Percentiles rank a stretch among this genome's conserved stretches.
phyloP scores from a whole-genome alignment of 23 tunicate genomes.

The Styela plicata region DNA sequence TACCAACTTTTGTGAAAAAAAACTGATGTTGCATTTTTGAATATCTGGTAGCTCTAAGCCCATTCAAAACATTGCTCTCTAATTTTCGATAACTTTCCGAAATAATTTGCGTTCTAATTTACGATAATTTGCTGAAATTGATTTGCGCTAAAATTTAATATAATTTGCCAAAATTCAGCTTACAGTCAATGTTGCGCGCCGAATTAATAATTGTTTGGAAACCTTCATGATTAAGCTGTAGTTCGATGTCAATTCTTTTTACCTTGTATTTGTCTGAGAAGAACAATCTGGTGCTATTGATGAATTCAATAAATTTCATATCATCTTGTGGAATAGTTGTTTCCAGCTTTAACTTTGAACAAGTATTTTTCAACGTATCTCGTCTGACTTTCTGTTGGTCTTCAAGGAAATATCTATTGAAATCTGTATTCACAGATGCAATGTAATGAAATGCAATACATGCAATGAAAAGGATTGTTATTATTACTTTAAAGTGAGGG shows the following conservation, averaged over 20 bases:
- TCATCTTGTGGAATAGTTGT: conserved; percentile 4
- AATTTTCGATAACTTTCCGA: no score
- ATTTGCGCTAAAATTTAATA: background rate
- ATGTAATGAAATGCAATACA: no score
- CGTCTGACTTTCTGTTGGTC: no score
- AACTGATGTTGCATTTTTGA: no score
- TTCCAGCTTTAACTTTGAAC: background rate
- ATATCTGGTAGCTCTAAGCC: no score
- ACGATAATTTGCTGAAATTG: background rate
- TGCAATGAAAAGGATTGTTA: no score
- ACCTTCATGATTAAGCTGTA: background rate
- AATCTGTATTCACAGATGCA: no score
- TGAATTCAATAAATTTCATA: background rate
- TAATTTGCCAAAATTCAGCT: background rate
- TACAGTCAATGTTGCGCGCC: background rate
- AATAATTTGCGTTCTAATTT: background rate
- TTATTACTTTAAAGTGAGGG: no score
- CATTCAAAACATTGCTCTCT: no score
- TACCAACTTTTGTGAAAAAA: no score
- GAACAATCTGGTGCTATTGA: background rate
- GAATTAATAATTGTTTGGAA: background rate
- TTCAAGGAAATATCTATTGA: no score
- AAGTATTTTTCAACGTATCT: background rate
- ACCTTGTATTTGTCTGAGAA: conserved; percentile 8
- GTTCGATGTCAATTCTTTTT: no score